These are phyloP conservation scores for Dicentrarchus labrax DNA, from an alignment of 2,113 vertebrate genomes.

Conservation along the genomic window DNA sequence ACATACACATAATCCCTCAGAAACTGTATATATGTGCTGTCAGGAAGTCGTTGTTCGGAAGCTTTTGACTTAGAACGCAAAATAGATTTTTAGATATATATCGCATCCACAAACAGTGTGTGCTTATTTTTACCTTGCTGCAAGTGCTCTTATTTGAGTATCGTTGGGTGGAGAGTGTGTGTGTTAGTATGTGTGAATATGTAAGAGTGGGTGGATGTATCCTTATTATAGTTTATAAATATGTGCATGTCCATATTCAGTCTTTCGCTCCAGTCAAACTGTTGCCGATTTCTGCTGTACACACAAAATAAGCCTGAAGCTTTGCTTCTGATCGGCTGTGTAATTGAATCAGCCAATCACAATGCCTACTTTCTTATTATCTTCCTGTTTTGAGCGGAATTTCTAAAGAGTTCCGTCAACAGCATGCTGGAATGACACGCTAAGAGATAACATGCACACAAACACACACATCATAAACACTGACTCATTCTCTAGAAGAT, in stretches of 20 bases:
- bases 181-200: background rate
- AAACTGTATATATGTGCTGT: conserved; percentile 20
- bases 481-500: conserved; percentile 11
- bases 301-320: conserved; percentile 1
- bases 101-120: conserved; percentile 31
- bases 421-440: background rate
- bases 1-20: conserved; percentile 32
- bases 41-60: conserved; percentile 15
- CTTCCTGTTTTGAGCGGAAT: background rate
- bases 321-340: conserved; percentile 24
- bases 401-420: background rate
- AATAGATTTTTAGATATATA: conserved; percentile 52
- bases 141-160: conserved; percentile 23
- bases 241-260: background rate
- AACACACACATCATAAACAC: conserved; percentile 2
- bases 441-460: background rate
- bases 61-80: conserved; percentile 21
- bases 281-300: background rate
- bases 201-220: conserved; percentile 16
- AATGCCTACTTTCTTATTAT: background rate
- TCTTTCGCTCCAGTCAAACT: background rate
- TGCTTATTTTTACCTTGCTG: conserved; percentile 47
- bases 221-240: background rate
- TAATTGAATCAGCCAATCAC: conserved; percentile 31
- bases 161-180: background rate